Base-by-base conservation (phyloP, 2,888 invertebrate species). In the Trachelus iudaicus region DNA sequence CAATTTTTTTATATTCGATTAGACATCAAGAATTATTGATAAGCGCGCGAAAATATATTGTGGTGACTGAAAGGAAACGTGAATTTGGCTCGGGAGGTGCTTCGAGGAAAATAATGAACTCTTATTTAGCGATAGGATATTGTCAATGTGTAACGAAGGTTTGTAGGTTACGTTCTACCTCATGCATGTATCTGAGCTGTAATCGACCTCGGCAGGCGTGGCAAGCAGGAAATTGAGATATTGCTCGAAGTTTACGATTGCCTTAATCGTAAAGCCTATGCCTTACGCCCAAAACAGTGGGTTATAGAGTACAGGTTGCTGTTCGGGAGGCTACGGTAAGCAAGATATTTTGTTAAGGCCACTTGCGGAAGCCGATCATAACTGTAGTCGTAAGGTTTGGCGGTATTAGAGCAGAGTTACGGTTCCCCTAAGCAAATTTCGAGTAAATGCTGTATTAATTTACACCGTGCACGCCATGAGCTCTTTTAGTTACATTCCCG, bases 171-270 rank as follows among this genome's bases (percentile, higher is more conserved):
- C 2, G 56, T 56, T 56, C 15, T 23, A 23, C 23, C 56, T 23
- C 9, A 9, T 15, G 56, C 6, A 40, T 23, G 40, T 56, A 56
- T 56, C 56, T 9, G 1, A 23, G 56, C 56, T 56, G 56, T 56
- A 56, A 23, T 56, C 56, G 56, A 56, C 56, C 9, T 23, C 56
- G 56, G 23, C 23, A 56, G 23, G 56, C 9, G 56, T 56, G 23
- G 23, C 56, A 56, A 56, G 37, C 30, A 33, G 76, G 23, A 69
- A 75, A 11, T 34, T 33, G 35, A 33, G 35, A 69, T 75, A 71
- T 79, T 79, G 81, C 83, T 83, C 85, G 75, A 76, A 77, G 37
- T 76, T 85, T 85, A 85, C 82, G 86, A 85, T 83, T 85, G 81
- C 83, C 81, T 83, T 83, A 85, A 84, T 81, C 81, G 80, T 83